These are phyloP conservation scores for Psilanteris sp. DNA, from an alignment of 1,140 invertebrate genomes.

Conservation along the genomic window DNA sequence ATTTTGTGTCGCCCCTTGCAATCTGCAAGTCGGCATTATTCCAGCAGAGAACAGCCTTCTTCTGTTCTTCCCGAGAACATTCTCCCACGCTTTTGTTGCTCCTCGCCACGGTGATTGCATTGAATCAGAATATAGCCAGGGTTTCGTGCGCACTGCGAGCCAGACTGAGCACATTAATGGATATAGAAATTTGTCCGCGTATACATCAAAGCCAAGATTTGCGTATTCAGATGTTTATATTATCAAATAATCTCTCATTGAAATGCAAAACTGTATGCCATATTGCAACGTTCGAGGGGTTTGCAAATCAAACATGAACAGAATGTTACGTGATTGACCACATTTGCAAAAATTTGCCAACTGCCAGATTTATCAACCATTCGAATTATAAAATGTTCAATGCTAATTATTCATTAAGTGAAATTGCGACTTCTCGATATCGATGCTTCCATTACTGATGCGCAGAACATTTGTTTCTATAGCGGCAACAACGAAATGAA, in stretches of 20 bases:
- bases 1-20: slow-evolving; percentile 9
- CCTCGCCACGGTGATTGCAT: slow-evolving; percentile 20
- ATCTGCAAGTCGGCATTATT: slow-evolving; percentile 8
- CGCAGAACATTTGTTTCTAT: not conserved
- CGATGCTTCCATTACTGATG: not conserved
- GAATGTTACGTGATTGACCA: slow-evolving; percentile 20
- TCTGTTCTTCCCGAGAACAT: not conserved
- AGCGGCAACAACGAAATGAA: not conserved
- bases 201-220: slow-evolving; percentile 50
- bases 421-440: not conserved
- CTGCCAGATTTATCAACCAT: too few relatives aligned
- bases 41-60: slow-evolving; percentile 4
- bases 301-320: slow-evolving; percentile 17
- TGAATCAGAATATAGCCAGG: slow-evolving; percentile 28
- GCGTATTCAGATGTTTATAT: slow-evolving; percentile 48
- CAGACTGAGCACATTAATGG: slow-evolving; percentile 11
- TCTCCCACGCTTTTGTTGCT: slow-evolving; percentile 41
- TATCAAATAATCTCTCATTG: slow-evolving; percentile 47
- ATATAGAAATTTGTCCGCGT: slow-evolving; percentile 45
- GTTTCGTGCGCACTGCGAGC: slow-evolving; percentile 13
- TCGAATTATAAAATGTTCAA: slow-evolving; percentile 10
- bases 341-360: too few relatives aligned
- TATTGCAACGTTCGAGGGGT: not conserved
- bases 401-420: slow-evolving; percentile 36
- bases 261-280: slow-evolving; percentile 39